Base-by-base conservation (phyloP, 2,888 invertebrate species). In the Eustalomyia histrio region DNA sequence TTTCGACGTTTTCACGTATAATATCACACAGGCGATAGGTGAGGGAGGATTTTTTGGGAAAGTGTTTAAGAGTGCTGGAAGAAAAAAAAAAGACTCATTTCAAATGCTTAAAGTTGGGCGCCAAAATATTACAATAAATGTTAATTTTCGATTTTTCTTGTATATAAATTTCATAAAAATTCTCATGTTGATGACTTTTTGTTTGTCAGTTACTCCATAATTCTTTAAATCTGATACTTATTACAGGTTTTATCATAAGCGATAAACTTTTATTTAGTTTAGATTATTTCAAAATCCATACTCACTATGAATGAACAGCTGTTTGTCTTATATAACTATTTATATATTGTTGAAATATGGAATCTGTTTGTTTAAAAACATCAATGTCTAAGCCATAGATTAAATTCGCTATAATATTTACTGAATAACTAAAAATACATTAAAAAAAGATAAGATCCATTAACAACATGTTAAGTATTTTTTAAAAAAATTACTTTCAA, bases 381-480 rank as follows among this genome's bases (percentile, higher is more conserved):
- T 91, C 89, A 9, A 88, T 86, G 76, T 92, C 90, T 63, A 91
- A 79, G 5, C 92, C 92, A 79, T 92, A 92, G 52, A 91, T 90
- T 64, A 91, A 88, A 39, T 90, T 90, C n/a, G 90, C 91, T 55
- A 92, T 91, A 1, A 91, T 88, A 79, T 92, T 91, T 33, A 90
- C 89, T 10, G 91, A 89, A 83, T 90, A 92, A 65, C 91, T 91
- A 16, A 14, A 75, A 79, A 61, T 9, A 55, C n/a, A 53, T 12
- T 47, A 50, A 58, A 68, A 61, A 50, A 33, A 64, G 10, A 39
- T 6, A 43, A 29, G 43, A 55, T 17, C 21, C 2, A 21, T 21
- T 21, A 21, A 21, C 3, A 52, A 4, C 33, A n/a, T n/a, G n/a
- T 3, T 64, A 14, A 50, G 52, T 33, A 29, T 24, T 18, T 18